Conservation (phyloP, 2,113 vertebrate genomes). For the Puntigrus tetrazona region DNA sequence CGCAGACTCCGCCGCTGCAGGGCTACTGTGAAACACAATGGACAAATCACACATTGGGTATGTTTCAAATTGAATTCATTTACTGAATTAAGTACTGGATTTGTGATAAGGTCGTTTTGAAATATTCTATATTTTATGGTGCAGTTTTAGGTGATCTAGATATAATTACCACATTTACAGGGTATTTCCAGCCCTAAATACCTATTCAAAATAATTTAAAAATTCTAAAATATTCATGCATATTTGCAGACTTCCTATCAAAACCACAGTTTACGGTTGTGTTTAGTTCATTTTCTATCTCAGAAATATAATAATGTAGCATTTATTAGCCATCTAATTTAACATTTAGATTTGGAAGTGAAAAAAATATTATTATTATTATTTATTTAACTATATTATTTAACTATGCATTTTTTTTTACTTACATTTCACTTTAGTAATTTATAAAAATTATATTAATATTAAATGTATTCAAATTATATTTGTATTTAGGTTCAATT, state of each 20-base stretch:
- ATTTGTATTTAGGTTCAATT: too few relatives aligned
- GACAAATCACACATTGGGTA: background rate
- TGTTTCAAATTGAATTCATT: background rate
- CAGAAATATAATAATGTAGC: background rate
- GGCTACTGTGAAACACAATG: conserved; percentile 10
- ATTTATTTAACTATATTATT: too few relatives aligned
- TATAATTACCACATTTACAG: background rate
- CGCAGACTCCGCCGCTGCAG: conserved; percentile 16
- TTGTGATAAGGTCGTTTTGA: background rate
- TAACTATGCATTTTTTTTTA: too few relatives aligned
- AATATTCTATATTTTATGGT: background rate
- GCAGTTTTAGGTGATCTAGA: background rate
- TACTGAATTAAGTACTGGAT: background rate
- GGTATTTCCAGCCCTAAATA: background rate
- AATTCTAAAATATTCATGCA: background rate
- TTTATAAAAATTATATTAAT: background rate
- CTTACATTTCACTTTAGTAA: background rate
- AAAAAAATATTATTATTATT: background rate
- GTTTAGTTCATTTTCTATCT: background rate
- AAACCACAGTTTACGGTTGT: background rate
- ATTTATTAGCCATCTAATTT: background rate
- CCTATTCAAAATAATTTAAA: background rate
- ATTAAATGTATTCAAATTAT: too few relatives aligned
- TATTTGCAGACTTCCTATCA: background rate
- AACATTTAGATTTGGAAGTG: background rate